These are phyloP conservation scores for Hyposoter dolosus DNA, from an alignment of 2,888 invertebrate species.

Conservation along the genomic window DNA sequence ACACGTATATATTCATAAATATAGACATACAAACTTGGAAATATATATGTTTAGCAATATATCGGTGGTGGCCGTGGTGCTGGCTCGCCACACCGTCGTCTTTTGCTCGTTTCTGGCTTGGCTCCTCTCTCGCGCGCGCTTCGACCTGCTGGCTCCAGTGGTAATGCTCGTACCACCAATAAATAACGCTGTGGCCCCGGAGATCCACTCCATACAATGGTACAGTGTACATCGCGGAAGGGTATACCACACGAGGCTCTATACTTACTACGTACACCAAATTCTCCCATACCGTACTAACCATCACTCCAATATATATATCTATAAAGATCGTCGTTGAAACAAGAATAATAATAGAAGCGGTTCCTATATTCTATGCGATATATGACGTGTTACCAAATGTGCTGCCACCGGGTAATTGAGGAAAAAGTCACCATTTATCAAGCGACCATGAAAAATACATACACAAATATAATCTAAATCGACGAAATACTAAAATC, in stretches of 20 bases:
- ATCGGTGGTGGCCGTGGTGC: conserved; percentile 47
- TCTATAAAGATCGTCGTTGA: background rate
- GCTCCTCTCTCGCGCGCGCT: conserved; percentile 58
- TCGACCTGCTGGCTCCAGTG: conserved; percentile 65
- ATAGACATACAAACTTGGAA: background rate
- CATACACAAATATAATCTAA: no score
- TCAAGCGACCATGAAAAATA: conserved; percentile 9
- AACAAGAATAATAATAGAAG: conserved; percentile 22
- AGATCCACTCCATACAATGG: conserved; percentile 78
- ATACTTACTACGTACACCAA: conserved; percentile 55
- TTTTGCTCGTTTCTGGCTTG: conserved; percentile 62
- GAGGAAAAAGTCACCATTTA: conserved; percentile 59
- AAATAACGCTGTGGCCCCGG: conserved; percentile 77
- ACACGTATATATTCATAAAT: background rate
- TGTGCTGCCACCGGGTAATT: conserved; percentile 58
- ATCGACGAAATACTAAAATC: background rate
- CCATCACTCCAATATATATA: conserved; percentile 44
- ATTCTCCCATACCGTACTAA: conserved; percentile 45
- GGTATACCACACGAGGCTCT: conserved; percentile 63
- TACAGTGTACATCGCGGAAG: conserved; percentile 69
- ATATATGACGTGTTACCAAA: conserved; percentile 58
- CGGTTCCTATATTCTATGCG: conserved; percentile 15
- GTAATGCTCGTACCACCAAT: conserved; percentile 77
- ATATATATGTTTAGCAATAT: background rate
- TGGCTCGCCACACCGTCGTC: conserved; percentile 58